These are phyloP conservation scores for Galerucella calmariensis DNA, from an alignment of 2,888 invertebrate species.

Conservation along the genomic window DNA sequence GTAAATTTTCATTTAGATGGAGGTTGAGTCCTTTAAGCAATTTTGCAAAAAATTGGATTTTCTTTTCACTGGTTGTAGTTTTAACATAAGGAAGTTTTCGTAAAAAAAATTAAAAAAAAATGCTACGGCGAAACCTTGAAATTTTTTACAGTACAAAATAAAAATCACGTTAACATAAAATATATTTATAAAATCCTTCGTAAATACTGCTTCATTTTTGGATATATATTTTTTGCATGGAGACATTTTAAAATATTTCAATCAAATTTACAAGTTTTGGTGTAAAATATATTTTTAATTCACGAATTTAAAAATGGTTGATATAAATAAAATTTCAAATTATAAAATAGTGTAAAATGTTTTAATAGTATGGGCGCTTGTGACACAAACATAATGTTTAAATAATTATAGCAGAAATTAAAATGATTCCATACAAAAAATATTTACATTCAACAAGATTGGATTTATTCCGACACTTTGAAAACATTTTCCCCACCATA, in stretches of 20 bases:
- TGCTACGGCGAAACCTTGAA: conserved; percentile 9
- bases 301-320: too few relatives aligned
- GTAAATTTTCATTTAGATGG: too few relatives aligned
- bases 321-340: not conserved
- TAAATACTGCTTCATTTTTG: conserved; percentile 21
- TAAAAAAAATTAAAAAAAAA: not conserved
- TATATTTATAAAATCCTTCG: conserved; percentile 19
- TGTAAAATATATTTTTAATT: too few relatives aligned
- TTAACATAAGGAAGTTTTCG: not conserved
- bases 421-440: conserved; percentile 20
- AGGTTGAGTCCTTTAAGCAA: too few relatives aligned
- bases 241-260: conserved; percentile 7
- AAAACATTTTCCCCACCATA: not conserved
- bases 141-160: conserved; percentile 11
- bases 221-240: conserved; percentile 13
- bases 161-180: conserved; percentile 26
- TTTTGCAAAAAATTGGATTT: not conserved
- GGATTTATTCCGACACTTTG: conserved; percentile 8
- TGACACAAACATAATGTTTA: too few relatives aligned
- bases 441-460: not conserved
- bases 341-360: not conserved
- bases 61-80: not conserved
- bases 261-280: not conserved
- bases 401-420: not conserved
- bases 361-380: too few relatives aligned